Evolutionary conservation across 2,888 invertebrate species (phyloP), one percentile per base, ranked within the genome.

Genomic region (Notodonta ziczac): DNA sequence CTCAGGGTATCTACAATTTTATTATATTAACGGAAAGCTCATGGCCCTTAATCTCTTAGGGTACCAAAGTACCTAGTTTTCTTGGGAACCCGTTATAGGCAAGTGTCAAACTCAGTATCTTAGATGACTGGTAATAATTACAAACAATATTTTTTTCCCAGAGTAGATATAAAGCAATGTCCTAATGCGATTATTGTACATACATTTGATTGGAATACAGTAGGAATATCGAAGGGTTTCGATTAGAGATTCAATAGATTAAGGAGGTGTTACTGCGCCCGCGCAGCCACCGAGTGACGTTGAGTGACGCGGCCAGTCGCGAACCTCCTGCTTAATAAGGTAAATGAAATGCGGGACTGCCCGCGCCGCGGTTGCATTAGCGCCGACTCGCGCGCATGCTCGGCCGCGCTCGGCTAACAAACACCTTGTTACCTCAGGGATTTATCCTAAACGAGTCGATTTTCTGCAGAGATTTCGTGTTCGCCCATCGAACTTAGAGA

Each of bases 301-400:
- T 90, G 90, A 91, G 86, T 88, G 90, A 90, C 89, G 86, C 83
- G 84, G 74, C 84, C 86, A 80, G 81, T 86, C 82, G 78, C 82
- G 81, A 74, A 78, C 72, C 74, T 72, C 69, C 75, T 64, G 81
- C 88, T 89, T 85, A 88, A 90, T 90, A 91, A 86, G 90, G 91
- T 86, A 90, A 89, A 90, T 88, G 88, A 89, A 89, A 87, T 87
- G 88, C 87, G 85, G 79, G 73, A 24, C 72, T 76, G 70, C 61
- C 75, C 72, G 73, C 72, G 66, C 66, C 67, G 69, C 73, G 65
- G 77, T 84, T 85, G 80, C 87, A 89, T 89, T 88, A 88, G 82
- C 84, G 72, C 78, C 73, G 62, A 72, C 74, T 74, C 75, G 69
- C 75, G 75, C 73, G 73, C 75, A 67, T 74, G 74, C 73, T 72